phyloP scores from a whole-genome alignment of 23 tunicate species.

The Botrylloides violaceus region DNA sequence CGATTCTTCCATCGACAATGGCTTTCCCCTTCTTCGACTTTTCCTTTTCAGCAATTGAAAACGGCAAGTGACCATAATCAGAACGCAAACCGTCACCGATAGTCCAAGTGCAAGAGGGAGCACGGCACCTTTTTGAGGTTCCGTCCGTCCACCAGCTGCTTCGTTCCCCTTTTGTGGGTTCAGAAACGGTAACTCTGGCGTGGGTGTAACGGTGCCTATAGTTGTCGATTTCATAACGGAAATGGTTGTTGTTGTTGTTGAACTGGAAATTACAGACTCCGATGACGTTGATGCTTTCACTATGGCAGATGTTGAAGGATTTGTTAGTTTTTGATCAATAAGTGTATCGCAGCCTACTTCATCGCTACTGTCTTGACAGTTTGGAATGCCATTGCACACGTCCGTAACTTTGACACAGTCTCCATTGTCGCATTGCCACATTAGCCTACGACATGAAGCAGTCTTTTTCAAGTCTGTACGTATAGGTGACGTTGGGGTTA shows the following conservation, averaged over 20 bases:
- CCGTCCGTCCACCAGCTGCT: not conserved
- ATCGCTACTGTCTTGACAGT: constrained; percentile 72
- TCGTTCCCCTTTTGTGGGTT: not conserved
- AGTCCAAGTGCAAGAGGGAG: constrained; percentile 77
- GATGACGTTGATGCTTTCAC: not conserved
- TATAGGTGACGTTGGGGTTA: not conserved
- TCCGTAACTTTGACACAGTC: constrained; percentile 36
- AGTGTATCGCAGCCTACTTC: constrained; percentile 36
- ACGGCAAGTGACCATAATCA: constrained; percentile 69
- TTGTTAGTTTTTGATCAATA: not conserved
- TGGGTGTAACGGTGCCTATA: not conserved
- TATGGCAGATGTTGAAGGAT: not conserved
- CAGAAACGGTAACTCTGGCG: not conserved
- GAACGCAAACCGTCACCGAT: constrained; percentile 52
- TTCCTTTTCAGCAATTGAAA: constrained; percentile 51
- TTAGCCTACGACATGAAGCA: constrained; percentile 22
- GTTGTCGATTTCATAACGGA: not conserved
- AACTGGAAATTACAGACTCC: not conserved
- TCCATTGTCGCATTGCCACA: constrained; percentile 65
- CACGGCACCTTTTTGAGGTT: constrained; percentile 42
- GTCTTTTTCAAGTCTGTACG: not conserved
- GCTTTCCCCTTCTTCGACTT: constrained; percentile 37
- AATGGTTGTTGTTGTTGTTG: not conserved
- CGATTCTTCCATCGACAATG: constrained; percentile 74
- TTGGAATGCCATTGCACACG: constrained; percentile 36